phyloP scores from a whole-genome alignment of 2,888 invertebrate genomes.

The Drosophila buzzatii region DNA sequence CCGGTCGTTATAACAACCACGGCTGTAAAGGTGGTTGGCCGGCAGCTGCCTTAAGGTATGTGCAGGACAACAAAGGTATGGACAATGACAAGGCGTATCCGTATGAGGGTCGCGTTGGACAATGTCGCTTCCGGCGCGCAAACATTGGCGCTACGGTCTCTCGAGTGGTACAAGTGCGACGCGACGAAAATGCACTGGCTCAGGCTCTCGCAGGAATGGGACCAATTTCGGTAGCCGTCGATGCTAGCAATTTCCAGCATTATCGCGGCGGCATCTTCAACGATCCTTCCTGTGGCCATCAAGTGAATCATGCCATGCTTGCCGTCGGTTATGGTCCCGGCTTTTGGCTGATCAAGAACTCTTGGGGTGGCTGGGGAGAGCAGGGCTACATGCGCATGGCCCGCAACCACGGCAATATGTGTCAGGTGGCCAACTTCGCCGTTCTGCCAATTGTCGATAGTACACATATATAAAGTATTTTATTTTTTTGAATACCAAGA shows the following conservation, averaged over 20 bases:
- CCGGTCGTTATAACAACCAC: slow-evolving; percentile 90
- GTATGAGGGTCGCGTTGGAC: slow-evolving; percentile 95
- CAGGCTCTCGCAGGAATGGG: slow-evolving; percentile 93
- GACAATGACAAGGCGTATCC: slow-evolving; percentile 85
- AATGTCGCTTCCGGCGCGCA: slow-evolving; percentile 89
- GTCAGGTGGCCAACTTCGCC: slow-evolving; percentile 12
- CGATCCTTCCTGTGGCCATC: slow-evolving; percentile 92
- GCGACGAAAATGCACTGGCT: slow-evolving; percentile 86
- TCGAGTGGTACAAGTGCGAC: slow-evolving; percentile 94
- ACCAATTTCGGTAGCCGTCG: slow-evolving; percentile 95
- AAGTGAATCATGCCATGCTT: slow-evolving; percentile 95
- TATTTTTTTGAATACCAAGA: neutral
- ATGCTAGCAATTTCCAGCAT: slow-evolving; percentile 96
- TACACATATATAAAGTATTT: neutral
- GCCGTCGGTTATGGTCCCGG: slow-evolving; percentile 93
- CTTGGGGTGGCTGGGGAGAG: slow-evolving; percentile 98
- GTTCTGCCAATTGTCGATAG: slow-evolving; percentile 11
- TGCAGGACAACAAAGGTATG: slow-evolving; percentile 91
- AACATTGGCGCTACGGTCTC: slow-evolving; percentile 90
- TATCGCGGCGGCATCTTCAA: slow-evolving; percentile 96
- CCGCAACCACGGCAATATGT: slow-evolving; percentile 31
- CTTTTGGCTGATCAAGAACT: slow-evolving; percentile 95
- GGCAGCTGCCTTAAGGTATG: slow-evolving; percentile 93
- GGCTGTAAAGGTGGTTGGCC: slow-evolving; percentile 98
- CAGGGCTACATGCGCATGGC: slow-evolving; percentile 97